A percentile compares a stretch with the other conserved stretches of the same genome.
phyloP scores from a whole-genome alignment of 1,140 invertebrate genomes.

The Lerema accius region DNA sequence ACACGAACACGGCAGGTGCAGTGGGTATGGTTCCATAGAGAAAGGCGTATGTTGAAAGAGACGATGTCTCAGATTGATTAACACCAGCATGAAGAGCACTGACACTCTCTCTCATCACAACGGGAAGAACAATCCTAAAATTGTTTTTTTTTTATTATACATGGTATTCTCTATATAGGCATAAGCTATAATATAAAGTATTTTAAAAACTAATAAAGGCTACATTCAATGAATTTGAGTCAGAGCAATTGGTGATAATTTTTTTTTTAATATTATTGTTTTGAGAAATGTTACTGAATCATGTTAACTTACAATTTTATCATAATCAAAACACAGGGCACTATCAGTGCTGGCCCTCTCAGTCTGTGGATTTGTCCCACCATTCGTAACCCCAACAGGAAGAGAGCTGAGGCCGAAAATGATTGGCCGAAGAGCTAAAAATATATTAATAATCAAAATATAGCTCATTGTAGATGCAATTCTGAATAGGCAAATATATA shows the following conservation, averaged over 20 bases:
- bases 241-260: no score
- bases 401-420: conserved; percentile 95
- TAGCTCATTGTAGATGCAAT: no score
- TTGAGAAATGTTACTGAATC: no score
- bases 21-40: conserved; percentile 98
- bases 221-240: no score
- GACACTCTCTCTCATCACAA: conserved; percentile 94
- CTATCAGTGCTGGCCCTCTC: conserved; percentile 89
- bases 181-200: no score
- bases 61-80: conserved; percentile 88
- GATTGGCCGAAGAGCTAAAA: conserved; percentile 91
- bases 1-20: conserved; percentile 97
- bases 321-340: conserved; percentile 93
- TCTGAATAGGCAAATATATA: no score
- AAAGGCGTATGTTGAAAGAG: conserved; percentile 96
- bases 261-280: no score
- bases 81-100: conserved; percentile 87
- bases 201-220: no score
- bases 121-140: conserved; percentile 90
- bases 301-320: conserved; percentile 92
- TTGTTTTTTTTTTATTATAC: no score
- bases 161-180: no score
- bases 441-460: no score
- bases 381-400: conserved; percentile 95
- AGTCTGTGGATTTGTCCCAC: conserved; percentile 94